Conservation (phyloP, 2,113 vertebrate species). For the Ornithorhynchus anatinus region DNA sequence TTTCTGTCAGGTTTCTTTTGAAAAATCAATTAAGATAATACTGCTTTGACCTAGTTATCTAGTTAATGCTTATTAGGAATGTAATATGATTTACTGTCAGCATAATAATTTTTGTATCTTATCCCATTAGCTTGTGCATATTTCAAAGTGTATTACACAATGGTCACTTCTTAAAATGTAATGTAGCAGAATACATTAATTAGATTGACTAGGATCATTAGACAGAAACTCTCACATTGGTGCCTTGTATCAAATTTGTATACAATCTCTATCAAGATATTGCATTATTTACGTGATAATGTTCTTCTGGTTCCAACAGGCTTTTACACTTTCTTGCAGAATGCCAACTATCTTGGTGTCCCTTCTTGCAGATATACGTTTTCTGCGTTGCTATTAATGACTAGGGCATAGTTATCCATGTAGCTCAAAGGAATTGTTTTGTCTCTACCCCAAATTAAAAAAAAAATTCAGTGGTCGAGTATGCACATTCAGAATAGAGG, state of each 20-base stretch:
- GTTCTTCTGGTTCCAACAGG: background rate
- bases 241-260: constrained; percentile 70
- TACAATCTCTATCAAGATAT: constrained; percentile 57
- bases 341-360: background rate
- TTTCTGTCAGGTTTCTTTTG: constrained; percentile 99
- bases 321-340: background rate
- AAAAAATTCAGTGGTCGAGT: background rate
- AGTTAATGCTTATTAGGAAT: constrained; percentile 99
- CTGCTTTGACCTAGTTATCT: constrained; percentile 99
- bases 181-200: constrained; percentile 88
- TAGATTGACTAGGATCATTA: constrained; percentile 89
- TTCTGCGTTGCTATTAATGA: background rate
- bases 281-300: constrained; percentile 44
- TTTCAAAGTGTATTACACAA: constrained; percentile 90
- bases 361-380: background rate
- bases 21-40: constrained; percentile 99
- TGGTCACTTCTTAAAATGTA: constrained; percentile 93
- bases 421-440: background rate
- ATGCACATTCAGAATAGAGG: fast-evolving
- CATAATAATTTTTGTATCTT: constrained; percentile 99
- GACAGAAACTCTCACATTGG: constrained; percentile 73
- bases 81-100: constrained; percentile 99
- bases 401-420: background rate
- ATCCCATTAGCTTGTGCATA: constrained; percentile 98
- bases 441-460: background rate